A percentile compares a stretch with the other conserved stretches of the same genome.
phyloP scores from a whole-genome alignment of 1,140 invertebrate species.

The Panagrolaimus sp. region DNA sequence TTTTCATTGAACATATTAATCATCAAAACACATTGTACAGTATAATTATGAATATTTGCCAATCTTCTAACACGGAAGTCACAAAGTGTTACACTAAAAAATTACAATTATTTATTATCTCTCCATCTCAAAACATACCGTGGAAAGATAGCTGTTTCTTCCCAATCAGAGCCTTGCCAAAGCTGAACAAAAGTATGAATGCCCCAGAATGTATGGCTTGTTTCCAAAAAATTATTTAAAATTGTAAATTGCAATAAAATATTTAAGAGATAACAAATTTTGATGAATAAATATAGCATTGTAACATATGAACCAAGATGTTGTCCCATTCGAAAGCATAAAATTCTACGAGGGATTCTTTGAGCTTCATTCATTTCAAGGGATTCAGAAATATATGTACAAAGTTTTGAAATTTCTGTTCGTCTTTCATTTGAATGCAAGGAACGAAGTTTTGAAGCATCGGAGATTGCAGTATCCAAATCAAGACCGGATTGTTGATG shows the following conservation, averaged over 20 bases:
- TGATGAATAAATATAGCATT: constrained; percentile 62
- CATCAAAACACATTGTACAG: constrained; percentile 59
- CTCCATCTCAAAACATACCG: constrained; percentile 11
- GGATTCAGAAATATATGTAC: constrained; percentile 43
- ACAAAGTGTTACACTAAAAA: constrained; percentile 61
- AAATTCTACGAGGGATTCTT: constrained; percentile 29
- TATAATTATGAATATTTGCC: constrained; percentile 59
- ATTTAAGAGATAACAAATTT: constrained; percentile 62
- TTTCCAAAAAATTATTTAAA: constrained; percentile 62
- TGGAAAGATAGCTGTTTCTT: constrained; percentile 35
- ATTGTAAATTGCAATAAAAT: constrained; percentile 62
- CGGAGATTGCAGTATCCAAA: constrained; percentile 43
- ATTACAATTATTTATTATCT: no score
- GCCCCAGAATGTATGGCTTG: constrained; percentile 61
- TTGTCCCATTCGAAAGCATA: constrained; percentile 55
- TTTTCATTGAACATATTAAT: constrained; percentile 59
- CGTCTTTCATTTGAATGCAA: constrained; percentile 32
- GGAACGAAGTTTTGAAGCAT: constrained; percentile 44
- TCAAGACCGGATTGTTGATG: constrained; percentile 60
- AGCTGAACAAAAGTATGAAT: constrained; percentile 28
- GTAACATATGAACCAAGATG: constrained; percentile 62
- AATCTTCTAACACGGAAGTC: constrained; percentile 57
- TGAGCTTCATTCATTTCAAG: constrained; percentile 44
- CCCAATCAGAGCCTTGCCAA: constrained; percentile 49
- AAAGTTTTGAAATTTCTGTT: constrained; percentile 41